A percentile compares a stretch with the other conserved stretches of the same genome.
Evolutionary conservation across 2,888 invertebrate genomes (phyloP).

Genomic region (Drymonia ruficornis): DNA sequence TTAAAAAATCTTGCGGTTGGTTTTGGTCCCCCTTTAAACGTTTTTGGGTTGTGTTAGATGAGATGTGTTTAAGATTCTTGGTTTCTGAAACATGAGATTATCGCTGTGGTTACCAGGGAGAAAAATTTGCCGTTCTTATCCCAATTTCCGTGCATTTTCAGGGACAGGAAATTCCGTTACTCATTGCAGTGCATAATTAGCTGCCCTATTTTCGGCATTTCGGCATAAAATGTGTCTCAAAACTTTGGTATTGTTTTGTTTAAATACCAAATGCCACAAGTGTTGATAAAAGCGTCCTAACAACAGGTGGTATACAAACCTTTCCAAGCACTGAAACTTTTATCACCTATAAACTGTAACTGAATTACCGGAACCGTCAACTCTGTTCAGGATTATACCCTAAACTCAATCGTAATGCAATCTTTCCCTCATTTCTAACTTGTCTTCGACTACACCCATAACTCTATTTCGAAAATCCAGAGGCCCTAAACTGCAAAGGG

Average conservation of each 20-base stretch:
- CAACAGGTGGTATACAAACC: conserved; percentile 34
- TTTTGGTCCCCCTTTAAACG: conserved; percentile 31
- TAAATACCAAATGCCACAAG: conserved; percentile 26
- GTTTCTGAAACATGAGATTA: not conserved
- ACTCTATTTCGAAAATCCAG: too few relatives aligned
- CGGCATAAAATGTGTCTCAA: conserved; percentile 1
- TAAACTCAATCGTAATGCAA: not conserved
- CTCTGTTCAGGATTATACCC: not conserved
- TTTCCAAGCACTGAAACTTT: conserved; percentile 10
- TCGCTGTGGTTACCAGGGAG: not conserved
- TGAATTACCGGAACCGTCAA: not conserved
- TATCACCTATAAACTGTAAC: not conserved
- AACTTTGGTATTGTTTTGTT: conserved; percentile 20
- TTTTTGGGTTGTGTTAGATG: conserved; percentile 15
- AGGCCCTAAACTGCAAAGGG: not conserved
- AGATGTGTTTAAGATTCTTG: not conserved
- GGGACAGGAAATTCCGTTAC: not conserved
- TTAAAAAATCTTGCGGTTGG: conserved; percentile 28
- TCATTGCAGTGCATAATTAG: not conserved
- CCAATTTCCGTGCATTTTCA: not conserved
- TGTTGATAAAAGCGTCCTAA: conserved; percentile 23
- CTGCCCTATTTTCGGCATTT: not conserved
- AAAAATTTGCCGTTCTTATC: too few relatives aligned
- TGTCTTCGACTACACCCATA: too few relatives aligned
- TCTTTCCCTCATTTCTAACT: not conserved